Evolutionary conservation across 2,888 invertebrate genomes (phyloP), one percentile per base, ranked within the genome.

Genomic region (Synergus japonicus): DNA sequence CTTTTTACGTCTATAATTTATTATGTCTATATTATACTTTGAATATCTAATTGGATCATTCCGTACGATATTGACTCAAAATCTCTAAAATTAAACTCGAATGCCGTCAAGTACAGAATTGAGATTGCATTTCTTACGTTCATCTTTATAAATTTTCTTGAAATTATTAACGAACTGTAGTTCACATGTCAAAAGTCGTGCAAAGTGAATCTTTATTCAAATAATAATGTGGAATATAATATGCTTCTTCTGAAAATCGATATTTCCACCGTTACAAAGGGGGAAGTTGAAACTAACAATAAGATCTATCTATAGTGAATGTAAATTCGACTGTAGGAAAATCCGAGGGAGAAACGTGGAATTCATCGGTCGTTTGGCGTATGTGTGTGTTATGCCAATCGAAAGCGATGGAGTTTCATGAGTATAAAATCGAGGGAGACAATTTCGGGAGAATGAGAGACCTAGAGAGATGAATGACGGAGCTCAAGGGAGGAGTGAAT

Each of bases 401-500:
- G 46, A 73, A 73, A 22, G 69, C 44, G 46, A 49, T 37, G 49
- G n/a, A 73, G 54, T 49, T 73, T 22, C 22, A 2, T 29, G 10
- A 73, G n/a, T 37, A n/a, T 49, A 29, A 49, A 49, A 29, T 29
- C 22, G 8, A 73, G 8, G 15, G 8, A 46, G 22, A 22, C 12
- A 12, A 63, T 63, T 18, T n/a, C 49, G 37, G 29, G 54, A 15
- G 37, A 37, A 7, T 29, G 15, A 49, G 29, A 46, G 44, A 13
- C 10, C 8, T 18, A 60, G 49, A 54, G 49, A n/a, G 41, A 81
- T 80, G 79, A 78, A 80, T 78, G 67, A 63, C 76, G 76, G 79
- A 76, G 41, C 76, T 77, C 67, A 77, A 49, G 78, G 79, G 78
- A 79, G 81, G 77, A 79, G 78, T 76, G 81, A 79, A 80, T 81